Evolutionary conservation across 64 coral and sea anemone species (phyloP).

Genomic region (Pocillopora verrucosa): DNA sequence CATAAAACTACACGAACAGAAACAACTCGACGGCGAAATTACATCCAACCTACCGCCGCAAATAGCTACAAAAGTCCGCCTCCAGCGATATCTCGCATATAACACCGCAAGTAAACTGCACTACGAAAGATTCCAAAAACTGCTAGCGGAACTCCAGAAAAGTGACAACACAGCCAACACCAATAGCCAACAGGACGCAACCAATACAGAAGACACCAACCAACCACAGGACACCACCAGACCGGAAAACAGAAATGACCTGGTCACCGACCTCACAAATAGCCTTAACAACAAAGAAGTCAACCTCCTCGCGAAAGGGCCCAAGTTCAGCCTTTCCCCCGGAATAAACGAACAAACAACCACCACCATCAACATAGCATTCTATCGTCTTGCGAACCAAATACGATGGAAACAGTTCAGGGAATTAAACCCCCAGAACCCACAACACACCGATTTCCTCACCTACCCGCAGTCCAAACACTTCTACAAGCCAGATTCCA

Average conservation of each 20-base stretch:
- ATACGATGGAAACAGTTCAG: conserved; percentile 47
- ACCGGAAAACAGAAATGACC: background rate
- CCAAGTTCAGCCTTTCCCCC: conserved; percentile 51
- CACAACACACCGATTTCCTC: conserved; percentile 41
- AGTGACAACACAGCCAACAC: background rate
- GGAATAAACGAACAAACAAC: conserved; percentile 39
- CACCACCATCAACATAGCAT: conserved; percentile 33
- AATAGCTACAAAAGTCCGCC: background rate
- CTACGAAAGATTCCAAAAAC: background rate
- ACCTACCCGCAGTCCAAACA: background rate
- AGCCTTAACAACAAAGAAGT: conserved; percentile 31
- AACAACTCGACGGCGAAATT: conserved; percentile 6
- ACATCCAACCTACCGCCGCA: conserved; percentile 14
- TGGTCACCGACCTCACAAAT: conserved; percentile 10
- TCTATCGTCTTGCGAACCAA: conserved; percentile 54
- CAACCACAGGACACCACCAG: background rate
- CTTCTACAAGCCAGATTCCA: conserved; percentile 3
- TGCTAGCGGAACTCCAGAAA: conserved; percentile 1
- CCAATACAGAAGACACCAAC: background rate
- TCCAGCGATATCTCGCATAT: conserved; percentile 34
- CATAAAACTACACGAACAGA: conserved; percentile 37
- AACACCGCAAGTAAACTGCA: conserved; percentile 36
- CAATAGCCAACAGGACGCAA: background rate
- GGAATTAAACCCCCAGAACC: background rate
- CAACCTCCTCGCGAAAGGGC: conserved; percentile 42